Evolutionary conservation across 1,140 invertebrate species (phyloP).

Genomic region (Pentalonia nigronervosa): DNA sequence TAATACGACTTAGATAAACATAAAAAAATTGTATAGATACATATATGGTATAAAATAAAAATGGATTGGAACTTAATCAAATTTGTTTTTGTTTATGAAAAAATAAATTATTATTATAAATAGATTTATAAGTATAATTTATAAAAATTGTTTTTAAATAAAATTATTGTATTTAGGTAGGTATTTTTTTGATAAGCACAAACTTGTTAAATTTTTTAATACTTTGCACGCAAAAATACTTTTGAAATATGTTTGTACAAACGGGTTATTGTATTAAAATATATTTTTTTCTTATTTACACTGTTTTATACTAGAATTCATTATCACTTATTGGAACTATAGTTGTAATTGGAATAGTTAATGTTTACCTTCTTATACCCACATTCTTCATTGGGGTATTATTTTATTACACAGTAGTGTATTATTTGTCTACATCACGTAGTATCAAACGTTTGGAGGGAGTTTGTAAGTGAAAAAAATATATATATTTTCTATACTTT

Average conservation of each 20-base stretch:
- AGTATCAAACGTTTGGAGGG: slow-evolving; percentile 73
- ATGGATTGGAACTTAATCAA: no score
- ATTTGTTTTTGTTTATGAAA: no score
- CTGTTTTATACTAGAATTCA: slow-evolving; percentile 63
- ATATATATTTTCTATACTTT: background rate
- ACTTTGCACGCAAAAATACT: background rate
- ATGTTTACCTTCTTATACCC: slow-evolving; percentile 71
- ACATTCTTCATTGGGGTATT: slow-evolving; percentile 69
- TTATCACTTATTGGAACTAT: slow-evolving; percentile 73
- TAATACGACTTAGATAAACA: background rate
- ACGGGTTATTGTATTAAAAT: background rate
- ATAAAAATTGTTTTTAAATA: background rate
- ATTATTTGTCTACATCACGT: slow-evolving; percentile 72
- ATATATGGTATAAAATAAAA: no score
- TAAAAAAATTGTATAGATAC: no score
- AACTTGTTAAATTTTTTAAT: no score
- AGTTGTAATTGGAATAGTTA: slow-evolving; percentile 70
- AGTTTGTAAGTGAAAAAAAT: slow-evolving; percentile 67
- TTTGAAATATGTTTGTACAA: background rate
- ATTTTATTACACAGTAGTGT: slow-evolving; percentile 66
- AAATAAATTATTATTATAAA: background rate
- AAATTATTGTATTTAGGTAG: background rate
- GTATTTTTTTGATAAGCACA: no score
- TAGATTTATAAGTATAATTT: background rate
- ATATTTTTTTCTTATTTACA: background rate